Conservation (phyloP, 2,888 invertebrate genomes). For the Cybosia mesomella region DNA sequence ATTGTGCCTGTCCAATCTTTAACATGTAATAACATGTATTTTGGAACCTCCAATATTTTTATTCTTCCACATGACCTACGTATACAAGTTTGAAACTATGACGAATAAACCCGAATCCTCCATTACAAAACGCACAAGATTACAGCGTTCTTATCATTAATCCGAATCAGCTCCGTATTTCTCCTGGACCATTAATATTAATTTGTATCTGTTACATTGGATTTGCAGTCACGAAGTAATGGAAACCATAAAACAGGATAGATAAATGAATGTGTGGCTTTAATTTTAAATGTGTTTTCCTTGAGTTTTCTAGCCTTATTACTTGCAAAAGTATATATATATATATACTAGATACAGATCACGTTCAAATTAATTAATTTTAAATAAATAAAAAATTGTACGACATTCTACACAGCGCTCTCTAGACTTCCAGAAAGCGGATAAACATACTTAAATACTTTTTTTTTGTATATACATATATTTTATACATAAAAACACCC, state of each 20-base stretch:
- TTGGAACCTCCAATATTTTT: too few relatives aligned
- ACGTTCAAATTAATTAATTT: too few relatives aligned
- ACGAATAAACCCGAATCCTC: not conserved
- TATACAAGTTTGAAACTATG: not conserved
- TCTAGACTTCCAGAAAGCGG: too few relatives aligned
- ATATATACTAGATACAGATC: not conserved
- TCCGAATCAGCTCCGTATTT: slow-evolving; percentile 38
- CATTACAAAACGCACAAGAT: not conserved
- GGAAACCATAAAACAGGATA: slow-evolving; percentile 8
- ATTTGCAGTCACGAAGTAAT: slow-evolving; percentile 4
- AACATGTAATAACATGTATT: too few relatives aligned
- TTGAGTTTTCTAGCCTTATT: not conserved
- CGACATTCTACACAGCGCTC: too few relatives aligned
- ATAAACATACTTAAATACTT: too few relatives aligned
- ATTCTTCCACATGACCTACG: too few relatives aligned
- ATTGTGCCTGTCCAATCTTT: too few relatives aligned
- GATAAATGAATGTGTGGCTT: slow-evolving; percentile 3
- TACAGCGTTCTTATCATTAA: slow-evolving; percentile 30
- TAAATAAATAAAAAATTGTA: too few relatives aligned
- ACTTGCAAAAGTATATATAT: not conserved
- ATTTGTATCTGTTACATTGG: slow-evolving; percentile 29
- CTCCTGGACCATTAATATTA: slow-evolving; percentile 45
- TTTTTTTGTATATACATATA: too few relatives aligned
- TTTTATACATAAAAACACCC: too few relatives aligned
- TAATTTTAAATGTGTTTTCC: not conserved